Evolutionary conservation across 1,140 invertebrate species (phyloP).

Genomic region (Drosophila ironensis): DNA sequence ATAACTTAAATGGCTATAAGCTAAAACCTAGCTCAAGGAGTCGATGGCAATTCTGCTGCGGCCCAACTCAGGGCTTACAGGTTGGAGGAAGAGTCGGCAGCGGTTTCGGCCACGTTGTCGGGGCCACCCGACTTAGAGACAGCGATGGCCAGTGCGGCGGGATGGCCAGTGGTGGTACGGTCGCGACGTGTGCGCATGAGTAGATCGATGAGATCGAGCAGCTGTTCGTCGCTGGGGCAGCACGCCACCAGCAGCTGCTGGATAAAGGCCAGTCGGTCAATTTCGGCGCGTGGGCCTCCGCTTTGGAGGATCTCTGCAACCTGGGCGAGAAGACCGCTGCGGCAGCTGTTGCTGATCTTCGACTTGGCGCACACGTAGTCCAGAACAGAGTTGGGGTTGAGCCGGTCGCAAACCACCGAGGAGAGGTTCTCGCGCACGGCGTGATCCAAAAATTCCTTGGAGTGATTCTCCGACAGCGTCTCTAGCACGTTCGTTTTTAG

Average conservation of each 20-base stretch:
- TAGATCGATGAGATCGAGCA: constrained; percentile 66
- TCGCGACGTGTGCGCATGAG: constrained; percentile 46
- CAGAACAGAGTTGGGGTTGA: constrained; percentile 75
- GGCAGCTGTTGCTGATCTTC: constrained; percentile 68
- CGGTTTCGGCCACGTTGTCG: constrained; percentile 69
- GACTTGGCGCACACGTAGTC: constrained; percentile 81
- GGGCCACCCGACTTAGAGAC: neutral
- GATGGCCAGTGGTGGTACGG: constrained; percentile 1
- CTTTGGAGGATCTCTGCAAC: constrained; percentile 59
- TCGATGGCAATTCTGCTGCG: neutral
- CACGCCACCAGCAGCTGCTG: constrained; percentile 52
- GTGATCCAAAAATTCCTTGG: constrained; percentile 79
- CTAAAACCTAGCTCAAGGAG: too few relatives aligned
- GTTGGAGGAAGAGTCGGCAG: constrained; percentile 76
- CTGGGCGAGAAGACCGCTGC: constrained; percentile 59
- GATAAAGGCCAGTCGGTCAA: constrained; percentile 55
- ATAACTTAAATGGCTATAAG: neutral
- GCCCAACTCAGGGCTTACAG: too few relatives aligned
- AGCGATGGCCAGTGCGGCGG: neutral
- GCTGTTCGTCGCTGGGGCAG: constrained; percentile 50
- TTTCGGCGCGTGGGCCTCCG: constrained; percentile 47
- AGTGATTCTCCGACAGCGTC: constrained; percentile 79
- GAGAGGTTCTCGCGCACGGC: constrained; percentile 78
- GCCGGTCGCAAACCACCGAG: constrained; percentile 77
- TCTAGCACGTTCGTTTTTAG: constrained; percentile 70